Conservation (phyloP, 2,797 vertebrate species). For the Gorsachius magnificus region DNA sequence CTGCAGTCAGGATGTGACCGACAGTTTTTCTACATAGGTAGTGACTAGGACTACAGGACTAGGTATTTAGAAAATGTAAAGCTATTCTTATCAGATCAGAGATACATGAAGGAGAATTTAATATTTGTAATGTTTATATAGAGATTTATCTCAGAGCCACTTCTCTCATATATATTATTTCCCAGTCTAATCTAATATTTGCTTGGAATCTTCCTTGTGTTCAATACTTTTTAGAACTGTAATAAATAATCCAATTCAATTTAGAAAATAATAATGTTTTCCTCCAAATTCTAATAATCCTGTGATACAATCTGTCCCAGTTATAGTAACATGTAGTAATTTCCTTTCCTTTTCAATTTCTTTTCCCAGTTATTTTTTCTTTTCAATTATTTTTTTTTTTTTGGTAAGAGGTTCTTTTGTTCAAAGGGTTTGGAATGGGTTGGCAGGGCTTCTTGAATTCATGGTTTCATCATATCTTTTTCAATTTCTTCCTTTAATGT, state of each 20-base stretch:
- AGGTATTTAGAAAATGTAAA: conserved; percentile 70
- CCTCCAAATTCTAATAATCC: conserved; percentile 76
- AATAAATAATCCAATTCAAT: conserved; percentile 81
- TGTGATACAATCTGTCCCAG: conserved; percentile 71
- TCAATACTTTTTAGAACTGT: conserved; percentile 76
- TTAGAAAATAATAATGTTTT: conserved; percentile 79
- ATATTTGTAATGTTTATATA: conserved; percentile 80
- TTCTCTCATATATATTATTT: conserved; percentile 76
- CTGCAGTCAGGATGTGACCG: not conserved
- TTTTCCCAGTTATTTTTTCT: conserved; percentile 36
- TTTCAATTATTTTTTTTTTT: conserved; percentile 15
- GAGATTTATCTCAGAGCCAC: conserved; percentile 72
- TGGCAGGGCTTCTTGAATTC: conserved; percentile 19
- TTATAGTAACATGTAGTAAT: conserved; percentile 72
- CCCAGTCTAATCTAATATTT: conserved; percentile 76
- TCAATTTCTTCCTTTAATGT: conserved; percentile 60
- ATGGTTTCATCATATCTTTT: conserved; percentile 46
- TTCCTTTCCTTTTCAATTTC: conserved; percentile 73
- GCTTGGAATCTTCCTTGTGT: conserved; percentile 71
- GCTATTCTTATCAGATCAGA: conserved; percentile 67
- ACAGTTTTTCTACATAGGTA: conserved; percentile 25
- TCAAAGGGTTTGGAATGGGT: conserved; percentile 27
- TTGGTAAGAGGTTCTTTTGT: conserved; percentile 49
- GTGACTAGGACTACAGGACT: conserved; percentile 10
- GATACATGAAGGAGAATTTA: conserved; percentile 73